These are phyloP conservation scores for Noctua pronuba DNA, from an alignment of 2,888 invertebrate genomes.

Conservation along the genomic window DNA sequence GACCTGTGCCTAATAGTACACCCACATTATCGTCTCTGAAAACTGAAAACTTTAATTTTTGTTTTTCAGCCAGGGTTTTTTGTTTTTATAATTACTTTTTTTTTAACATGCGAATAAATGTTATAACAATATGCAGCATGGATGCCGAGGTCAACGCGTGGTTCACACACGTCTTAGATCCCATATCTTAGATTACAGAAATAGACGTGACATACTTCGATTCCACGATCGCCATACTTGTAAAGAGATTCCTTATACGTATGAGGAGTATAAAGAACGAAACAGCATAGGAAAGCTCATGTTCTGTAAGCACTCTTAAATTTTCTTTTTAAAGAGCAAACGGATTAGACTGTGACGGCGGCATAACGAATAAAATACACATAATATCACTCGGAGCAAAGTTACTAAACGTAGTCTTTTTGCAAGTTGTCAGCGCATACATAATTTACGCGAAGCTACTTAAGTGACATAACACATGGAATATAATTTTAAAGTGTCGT, in stretches of 20 bases:
- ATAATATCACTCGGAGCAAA: conserved; percentile 27
- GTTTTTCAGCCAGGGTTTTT: too few relatives aligned
- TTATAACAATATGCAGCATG: not conserved
- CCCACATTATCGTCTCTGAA: too few relatives aligned
- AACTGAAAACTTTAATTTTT: too few relatives aligned
- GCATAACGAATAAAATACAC: conserved; percentile 12
- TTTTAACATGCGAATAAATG: too few relatives aligned
- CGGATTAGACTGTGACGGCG: conserved; percentile 4
- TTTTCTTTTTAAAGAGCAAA: conserved; percentile 1
- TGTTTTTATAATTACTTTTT: too few relatives aligned
- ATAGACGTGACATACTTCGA: not conserved
- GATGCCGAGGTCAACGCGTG: not conserved
- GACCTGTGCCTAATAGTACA: too few relatives aligned
- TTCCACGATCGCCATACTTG: not conserved
- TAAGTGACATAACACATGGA: conserved; percentile 32
- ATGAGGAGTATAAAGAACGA: not conserved
- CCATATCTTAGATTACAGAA: not conserved
- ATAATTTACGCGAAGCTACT: conserved; percentile 32
- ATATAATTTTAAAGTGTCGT: conserved; percentile 51
- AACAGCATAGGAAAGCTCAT: not conserved
- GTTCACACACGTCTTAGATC: not conserved
- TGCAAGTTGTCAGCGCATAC: conserved; percentile 17
- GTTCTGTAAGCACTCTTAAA: not conserved
- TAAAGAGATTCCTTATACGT: not conserved
- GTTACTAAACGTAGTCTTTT: conserved; percentile 38